Conservation (phyloP, 2,888 invertebrate species). For the Hirtodrosophila histrioides region DNA sequence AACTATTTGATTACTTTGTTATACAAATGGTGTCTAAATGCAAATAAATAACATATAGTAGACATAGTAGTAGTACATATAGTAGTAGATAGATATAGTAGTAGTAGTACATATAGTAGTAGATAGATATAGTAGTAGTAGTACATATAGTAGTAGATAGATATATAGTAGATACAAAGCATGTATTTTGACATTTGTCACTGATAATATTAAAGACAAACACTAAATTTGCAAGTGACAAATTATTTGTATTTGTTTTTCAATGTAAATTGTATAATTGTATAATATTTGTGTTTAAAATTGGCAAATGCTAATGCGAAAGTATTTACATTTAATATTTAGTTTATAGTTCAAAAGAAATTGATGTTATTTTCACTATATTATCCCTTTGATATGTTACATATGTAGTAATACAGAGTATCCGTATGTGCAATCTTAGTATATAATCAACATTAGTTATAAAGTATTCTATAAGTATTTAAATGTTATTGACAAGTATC, state of each 20-base stretch:
- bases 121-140: too few species aligned
- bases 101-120: too few species aligned
- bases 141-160: too few species aligned
- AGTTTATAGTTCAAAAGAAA: not conserved
- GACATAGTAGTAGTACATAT: too few species aligned
- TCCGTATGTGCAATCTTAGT: too few species aligned
- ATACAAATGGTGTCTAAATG: conserved; percentile 13
- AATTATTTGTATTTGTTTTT: conserved; percentile 9
- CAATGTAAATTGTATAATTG: not conserved
- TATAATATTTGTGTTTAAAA: conserved; percentile 9
- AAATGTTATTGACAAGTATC: too few species aligned
- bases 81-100: too few species aligned
- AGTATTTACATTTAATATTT: not conserved
- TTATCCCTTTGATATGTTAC: too few species aligned
- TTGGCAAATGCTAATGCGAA: conserved; percentile 7
- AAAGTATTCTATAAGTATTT: too few species aligned
- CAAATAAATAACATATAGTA: conserved; percentile 12
- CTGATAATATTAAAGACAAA: conserved; percentile 29
- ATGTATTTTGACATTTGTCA: conserved; percentile 7
- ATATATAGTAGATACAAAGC: conserved; percentile 5
- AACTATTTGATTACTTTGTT: conserved; percentile 23
- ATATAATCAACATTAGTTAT: too few species aligned
- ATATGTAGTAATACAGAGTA: too few species aligned
- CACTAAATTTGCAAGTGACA: conserved; percentile 4
- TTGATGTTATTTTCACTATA: too few species aligned